phyloP scores from a whole-genome alignment of 2,797 vertebrate genomes.

The Nannoperca obscura region DNA sequence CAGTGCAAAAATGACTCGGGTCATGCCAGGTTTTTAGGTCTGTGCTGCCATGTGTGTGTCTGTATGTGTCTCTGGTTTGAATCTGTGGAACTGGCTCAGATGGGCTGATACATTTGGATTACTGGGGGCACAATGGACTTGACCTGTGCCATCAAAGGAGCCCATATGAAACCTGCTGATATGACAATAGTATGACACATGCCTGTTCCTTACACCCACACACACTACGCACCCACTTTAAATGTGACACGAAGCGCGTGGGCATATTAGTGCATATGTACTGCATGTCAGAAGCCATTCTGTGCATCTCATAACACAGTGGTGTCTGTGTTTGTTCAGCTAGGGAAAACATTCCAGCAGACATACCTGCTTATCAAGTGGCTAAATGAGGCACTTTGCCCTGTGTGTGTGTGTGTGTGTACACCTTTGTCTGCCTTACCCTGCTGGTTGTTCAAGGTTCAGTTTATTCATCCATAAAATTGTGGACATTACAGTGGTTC shows the following conservation, averaged over 20 bases:
- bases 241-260: constrained; percentile 38
- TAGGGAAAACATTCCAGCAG: constrained; percentile 52
- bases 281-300: constrained; percentile 29
- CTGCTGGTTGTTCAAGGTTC: constrained; percentile 10
- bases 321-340: constrained; percentile 54
- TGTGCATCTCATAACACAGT: constrained; percentile 42
- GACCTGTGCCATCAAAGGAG: constrained; percentile 21
- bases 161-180: constrained; percentile 26
- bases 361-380: constrained; percentile 30
- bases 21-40: constrained; percentile 17
- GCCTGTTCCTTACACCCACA: constrained; percentile 11
- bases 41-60: background rate
- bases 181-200: constrained; percentile 28
- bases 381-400: constrained; percentile 27
- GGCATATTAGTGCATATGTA: constrained; percentile 28
- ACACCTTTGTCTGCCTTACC: background rate
- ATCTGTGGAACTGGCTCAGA: constrained; percentile 11
- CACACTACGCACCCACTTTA: constrained; percentile 27
- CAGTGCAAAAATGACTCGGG: background rate
- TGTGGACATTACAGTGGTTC: background rate
- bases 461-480: constrained; percentile 1
- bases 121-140: constrained; percentile 7
- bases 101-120: constrained; percentile 28
- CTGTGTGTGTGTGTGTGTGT: background rate
- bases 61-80: constrained; percentile 16